Evolutionary conservation across 92 coral and sea anemone species (phyloP), one percentile per base, ranked within the genome.

Genomic region (Desmophyllum pertusum): DNA sequence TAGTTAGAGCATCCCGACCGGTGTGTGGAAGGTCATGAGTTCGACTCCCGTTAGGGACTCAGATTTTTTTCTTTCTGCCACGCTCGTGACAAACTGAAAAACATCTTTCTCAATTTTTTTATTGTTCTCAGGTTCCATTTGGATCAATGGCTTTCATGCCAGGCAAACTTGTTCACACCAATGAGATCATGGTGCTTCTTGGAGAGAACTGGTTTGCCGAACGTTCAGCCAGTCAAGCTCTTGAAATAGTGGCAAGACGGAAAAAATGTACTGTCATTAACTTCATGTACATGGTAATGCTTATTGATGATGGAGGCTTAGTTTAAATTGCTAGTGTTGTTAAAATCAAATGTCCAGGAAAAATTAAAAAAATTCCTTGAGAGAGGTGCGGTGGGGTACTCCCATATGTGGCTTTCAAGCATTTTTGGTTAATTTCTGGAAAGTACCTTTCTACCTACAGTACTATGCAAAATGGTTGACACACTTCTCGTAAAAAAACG

Each of bases 181-280:
- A 96, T 89, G 98, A 96, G 85, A 96, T 96, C 39, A 90, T 88
- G 74, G 99, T 96, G 50, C 92, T 96, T 31, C 94, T 96, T 63
- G 99, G 99, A 43, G 99, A 96, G 71, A 96, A 96, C 73, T 96
- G 99, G 99, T 96, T 96, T 92, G 99, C 91, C 10, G 96, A 96
- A 78, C 87, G 99, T 38, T 96, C 99, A 46, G 98, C 98, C 36
- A 85, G 91, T 41, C 99, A 96, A 79, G 99, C 99, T 35, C 70
- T 78, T 61, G 97, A 96, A 63, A 92, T 94, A 62, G 97, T 93
- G 48, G 80, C 89, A 55, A 84, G 99, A 51, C 91, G 99, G 75
- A 88, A 90, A 76, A 89, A 89, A 59, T 88, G 94, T 91, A 84
- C 86, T 82, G 86, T 82, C 73, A 70, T 72, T 82, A 53, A 82